These are phyloP conservation scores for Pseudomyrmex pallidus DNA, from an alignment of 1,140 invertebrate species.

Conservation along the genomic window DNA sequence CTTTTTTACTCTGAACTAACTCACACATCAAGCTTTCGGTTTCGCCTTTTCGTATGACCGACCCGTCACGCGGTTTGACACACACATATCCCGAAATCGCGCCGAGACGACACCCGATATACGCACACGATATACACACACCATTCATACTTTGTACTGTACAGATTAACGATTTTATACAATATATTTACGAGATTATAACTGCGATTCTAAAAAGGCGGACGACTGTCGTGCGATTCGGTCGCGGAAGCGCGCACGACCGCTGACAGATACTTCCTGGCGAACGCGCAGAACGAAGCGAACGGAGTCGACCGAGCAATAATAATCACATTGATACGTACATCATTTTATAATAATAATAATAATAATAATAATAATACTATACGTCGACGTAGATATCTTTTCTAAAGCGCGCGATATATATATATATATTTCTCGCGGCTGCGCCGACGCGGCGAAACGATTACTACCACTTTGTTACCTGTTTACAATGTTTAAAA, in stretches of 20 bases:
- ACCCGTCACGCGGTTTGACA: background rate
- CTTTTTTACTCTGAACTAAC: constrained; percentile 35
- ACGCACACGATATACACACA: constrained; percentile 29
- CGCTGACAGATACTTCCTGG: constrained; percentile 47
- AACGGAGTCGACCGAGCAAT: constrained; percentile 52
- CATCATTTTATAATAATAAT: background rate
- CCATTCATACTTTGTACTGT: constrained; percentile 36
- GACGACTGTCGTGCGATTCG: constrained; percentile 57
- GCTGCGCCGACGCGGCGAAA: constrained; percentile 66
- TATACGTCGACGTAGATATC: constrained; percentile 9
- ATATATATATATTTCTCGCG: background rate
- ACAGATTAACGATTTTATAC: constrained; percentile 71
- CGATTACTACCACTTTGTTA: constrained; percentile 84
- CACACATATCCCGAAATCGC: constrained; percentile 65
- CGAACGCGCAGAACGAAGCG: constrained; percentile 38
- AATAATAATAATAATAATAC: no score
- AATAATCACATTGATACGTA: constrained; percentile 47
- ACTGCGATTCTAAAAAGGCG: constrained; percentile 62
- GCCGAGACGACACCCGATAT: constrained; percentile 52
- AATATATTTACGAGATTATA: constrained; percentile 68
- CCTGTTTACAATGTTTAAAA: constrained; percentile 84
- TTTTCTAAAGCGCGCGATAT: background rate
- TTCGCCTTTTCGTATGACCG: constrained; percentile 36
- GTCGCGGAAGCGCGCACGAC: background rate
- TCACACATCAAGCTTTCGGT: constrained; percentile 36